A percentile compares a stretch with the other conserved stretches of the same genome.
phyloP scores from a whole-genome alignment of 2,113 vertebrate species.

The Psittacus erithacus region DNA sequence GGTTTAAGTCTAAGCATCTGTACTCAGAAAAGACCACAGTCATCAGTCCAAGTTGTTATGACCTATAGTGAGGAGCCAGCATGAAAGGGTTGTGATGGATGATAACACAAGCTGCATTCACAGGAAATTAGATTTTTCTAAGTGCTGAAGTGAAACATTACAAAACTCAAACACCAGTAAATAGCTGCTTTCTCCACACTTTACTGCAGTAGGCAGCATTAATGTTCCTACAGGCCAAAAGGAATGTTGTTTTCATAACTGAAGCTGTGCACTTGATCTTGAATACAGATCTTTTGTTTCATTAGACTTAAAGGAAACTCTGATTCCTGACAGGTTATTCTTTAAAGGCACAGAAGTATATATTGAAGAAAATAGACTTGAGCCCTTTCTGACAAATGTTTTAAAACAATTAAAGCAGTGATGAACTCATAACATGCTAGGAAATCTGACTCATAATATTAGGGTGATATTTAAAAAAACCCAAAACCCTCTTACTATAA shows the following conservation, averaged over 20 bases:
- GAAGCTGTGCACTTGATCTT: not conserved
- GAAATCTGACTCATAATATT: not conserved
- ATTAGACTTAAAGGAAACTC: not conserved
- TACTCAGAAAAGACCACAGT: not conserved
- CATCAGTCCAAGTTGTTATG: not conserved
- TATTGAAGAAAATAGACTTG: not conserved
- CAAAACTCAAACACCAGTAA: not conserved
- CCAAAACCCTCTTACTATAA: not conserved
- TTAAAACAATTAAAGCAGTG: not conserved
- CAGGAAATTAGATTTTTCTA: slow-evolving; percentile 58
- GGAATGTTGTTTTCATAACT: slow-evolving; percentile 34
- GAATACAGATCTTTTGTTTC: not conserved
- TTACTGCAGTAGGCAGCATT: not conserved
- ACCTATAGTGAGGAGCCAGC: slow-evolving; percentile 1
- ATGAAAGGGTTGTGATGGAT: slow-evolving; percentile 18
- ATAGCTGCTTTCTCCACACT: not conserved
- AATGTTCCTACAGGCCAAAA: not conserved
- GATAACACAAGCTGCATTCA: not conserved
- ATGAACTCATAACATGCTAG: not conserved
- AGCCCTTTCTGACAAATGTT: not conserved
- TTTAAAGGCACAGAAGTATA: not conserved
- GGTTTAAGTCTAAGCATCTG: not conserved
- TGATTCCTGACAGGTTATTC: not conserved
- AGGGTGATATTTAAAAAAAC: not conserved
- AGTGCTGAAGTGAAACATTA: slow-evolving; percentile 1